Evolutionary conservation across 1,140 invertebrate species (phyloP).

Genomic region (Bombus sibiricus): DNA sequence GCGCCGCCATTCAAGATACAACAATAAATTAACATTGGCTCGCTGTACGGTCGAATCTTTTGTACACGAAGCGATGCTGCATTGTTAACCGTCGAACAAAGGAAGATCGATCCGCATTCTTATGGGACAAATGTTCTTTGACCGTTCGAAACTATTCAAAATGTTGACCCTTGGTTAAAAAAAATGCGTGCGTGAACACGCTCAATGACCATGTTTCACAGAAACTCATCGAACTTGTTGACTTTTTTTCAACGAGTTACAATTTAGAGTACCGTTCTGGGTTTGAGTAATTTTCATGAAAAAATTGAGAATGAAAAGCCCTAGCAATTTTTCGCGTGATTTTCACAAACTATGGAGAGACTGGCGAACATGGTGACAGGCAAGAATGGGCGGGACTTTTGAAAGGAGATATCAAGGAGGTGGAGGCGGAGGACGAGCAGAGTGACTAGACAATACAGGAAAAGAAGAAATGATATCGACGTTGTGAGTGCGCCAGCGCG

Average conservation of each 20-base stretch:
- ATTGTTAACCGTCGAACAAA: constrained; percentile 66
- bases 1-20: constrained; percentile 53
- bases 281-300: background rate
- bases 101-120: constrained; percentile 56
- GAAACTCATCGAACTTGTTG: background rate
- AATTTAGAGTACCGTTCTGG: background rate
- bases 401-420: constrained; percentile 50
- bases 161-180: constrained; percentile 28
- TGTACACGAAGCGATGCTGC: constrained; percentile 57
- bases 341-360: background rate
- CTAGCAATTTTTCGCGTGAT: background rate
- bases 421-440: constrained; percentile 70
- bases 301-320: too few relatives aligned
- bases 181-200: background rate
- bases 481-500: constrained; percentile 74
- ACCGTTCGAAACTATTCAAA: constrained; percentile 49
- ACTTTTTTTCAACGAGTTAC: background rate
- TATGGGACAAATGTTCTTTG: constrained; percentile 26
- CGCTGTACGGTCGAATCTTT: constrained; percentile 63
- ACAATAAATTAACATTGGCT: constrained; percentile 67
- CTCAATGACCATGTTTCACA: background rate
- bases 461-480: constrained; percentile 64
- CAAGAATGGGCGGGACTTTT: constrained; percentile 71
- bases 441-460: constrained; percentile 75
- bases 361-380: constrained; percentile 24